Conservation (phyloP, 2,888 invertebrate species). For the Meghimatium bilineatum region DNA sequence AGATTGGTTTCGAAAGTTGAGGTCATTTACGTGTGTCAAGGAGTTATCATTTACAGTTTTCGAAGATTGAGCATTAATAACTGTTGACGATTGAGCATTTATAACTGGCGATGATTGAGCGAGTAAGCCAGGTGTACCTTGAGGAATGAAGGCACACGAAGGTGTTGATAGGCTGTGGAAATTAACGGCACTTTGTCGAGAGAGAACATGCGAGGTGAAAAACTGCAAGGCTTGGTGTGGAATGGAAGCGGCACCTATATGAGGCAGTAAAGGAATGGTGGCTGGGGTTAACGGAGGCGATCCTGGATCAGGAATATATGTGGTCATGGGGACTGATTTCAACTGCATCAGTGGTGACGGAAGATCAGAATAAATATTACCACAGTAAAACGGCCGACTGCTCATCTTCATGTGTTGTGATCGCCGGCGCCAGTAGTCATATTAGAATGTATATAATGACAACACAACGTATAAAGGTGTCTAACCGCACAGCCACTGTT, state of each 20-base stretch:
- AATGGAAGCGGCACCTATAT: background rate
- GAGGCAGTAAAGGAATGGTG: background rate
- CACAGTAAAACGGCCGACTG: background rate
- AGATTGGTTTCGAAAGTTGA: background rate
- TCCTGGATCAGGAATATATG: background rate
- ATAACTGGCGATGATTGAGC: background rate
- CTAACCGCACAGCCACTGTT: background rate
- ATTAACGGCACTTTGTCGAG: constrained; percentile 35
- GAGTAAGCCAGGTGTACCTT: background rate
- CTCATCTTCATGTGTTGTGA: background rate
- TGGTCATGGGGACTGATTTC: background rate
- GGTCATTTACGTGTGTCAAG: background rate
- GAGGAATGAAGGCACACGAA: constrained; percentile 17
- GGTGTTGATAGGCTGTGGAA: constrained; percentile 25
- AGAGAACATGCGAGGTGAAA: background rate
- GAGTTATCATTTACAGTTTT: background rate
- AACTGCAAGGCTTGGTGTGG: constrained; percentile 5
- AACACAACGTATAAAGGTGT: too few species aligned
- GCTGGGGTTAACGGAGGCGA: background rate
- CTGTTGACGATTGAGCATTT: background rate
- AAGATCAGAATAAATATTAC: background rate
- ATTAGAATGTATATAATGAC: background rate
- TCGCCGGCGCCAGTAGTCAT: background rate
- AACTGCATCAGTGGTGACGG: constrained; percentile 18
- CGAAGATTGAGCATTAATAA: background rate